Base-by-base conservation (phyloP, 2,888 invertebrate genomes). In the Stenurella melanura region DNA sequence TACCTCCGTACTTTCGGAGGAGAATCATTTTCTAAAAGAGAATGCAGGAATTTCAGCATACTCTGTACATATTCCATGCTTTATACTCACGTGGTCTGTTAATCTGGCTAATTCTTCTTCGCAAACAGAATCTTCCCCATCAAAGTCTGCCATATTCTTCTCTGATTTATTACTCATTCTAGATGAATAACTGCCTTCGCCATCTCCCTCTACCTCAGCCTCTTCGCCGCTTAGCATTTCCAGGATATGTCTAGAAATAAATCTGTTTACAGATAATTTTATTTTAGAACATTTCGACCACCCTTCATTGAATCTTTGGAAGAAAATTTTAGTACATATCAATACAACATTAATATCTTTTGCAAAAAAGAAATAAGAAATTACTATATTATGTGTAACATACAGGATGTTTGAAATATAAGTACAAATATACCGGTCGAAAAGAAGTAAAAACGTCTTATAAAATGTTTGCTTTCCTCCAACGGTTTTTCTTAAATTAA, bases 111-210 rank as follows among this genome's bases (percentile, higher is more conserved):
- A 89, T 79, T 89, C 96, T 86, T 96, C 96, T 86, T 97, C 97
- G 87, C 96, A 96, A 0, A 94, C 96, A 10, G 96, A 96, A 86
- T 96, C 96, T 85, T 95, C 95, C 6, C 97, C 97, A 86, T 98
- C 98, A 86, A 98, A 95, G 89, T 98, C 97, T 0, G 96, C 97
- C 93, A 97, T 94, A 89, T 97, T 97, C 83, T 97, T 97, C 85
- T 97, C 97, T 1, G 97, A 97, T 90, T 97, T 97, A 83, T 96
- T 96, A 79, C 97, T 97, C 91, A 97, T 94, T 42, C 96, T 93
- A 0, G 97, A 97, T n/a, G 97, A 97, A 83, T 97, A 96, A 86
- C 97, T 97, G n/a, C 96, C 97, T 80, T 91, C 91, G 1, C 76
- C 77, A 42, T 90, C 90, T 18, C 89, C 90, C 82, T 90, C 89